Base-by-base conservation (phyloP, 2,797 vertebrate species). In the Manis crassicaudata region DNA sequence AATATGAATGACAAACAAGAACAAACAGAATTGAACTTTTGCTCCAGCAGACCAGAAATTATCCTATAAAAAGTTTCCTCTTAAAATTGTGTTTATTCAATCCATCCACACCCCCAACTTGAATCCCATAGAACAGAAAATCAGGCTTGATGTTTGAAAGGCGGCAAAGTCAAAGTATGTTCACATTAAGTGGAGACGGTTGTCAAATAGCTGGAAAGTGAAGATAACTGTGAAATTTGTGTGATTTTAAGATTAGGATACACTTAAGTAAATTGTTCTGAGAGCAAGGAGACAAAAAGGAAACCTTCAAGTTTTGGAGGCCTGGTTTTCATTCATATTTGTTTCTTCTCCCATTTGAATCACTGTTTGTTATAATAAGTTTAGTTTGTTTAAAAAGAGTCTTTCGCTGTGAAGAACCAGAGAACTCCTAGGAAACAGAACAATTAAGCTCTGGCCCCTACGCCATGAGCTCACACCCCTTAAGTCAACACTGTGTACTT, bases 161-260 rank as follows among this genome's bases (percentile, higher is more conserved):
- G 62, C 17, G 67, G 16, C 25, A 92, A 75, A 96, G 85, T 84
- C 63, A 76, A 93, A 79, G 75, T 95, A 56, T 80, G 56, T 75
- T 96, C 60, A 86, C 4, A 1, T 83, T 82, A 95, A 94, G 25
- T 94, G 11, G 65, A 93, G 32, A 72, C 58, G n/a, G 35, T 94
- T 94, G 37, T 82, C 79, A 89, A 63, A 79, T 90, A 89, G 63
- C 92, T 86, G 62, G 88, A 62, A 95, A 95, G 86, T 62, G 52
- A 73, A 90, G 82, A 83, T 63, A 58, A 75, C 82, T 92, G 40
- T 87, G 67, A 94, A 95, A 84, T 95, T 20, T 56, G 27, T 92
- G 9, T 86, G 60, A 86, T 86, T 83, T 87, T 77, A 56, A 88
- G 72, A 76, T 73, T 91, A 63, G 58, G 14, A 84, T 93, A 73